Base-by-base conservation (phyloP, 1,140 invertebrate species). In the Nephila pilipes region DNA sequence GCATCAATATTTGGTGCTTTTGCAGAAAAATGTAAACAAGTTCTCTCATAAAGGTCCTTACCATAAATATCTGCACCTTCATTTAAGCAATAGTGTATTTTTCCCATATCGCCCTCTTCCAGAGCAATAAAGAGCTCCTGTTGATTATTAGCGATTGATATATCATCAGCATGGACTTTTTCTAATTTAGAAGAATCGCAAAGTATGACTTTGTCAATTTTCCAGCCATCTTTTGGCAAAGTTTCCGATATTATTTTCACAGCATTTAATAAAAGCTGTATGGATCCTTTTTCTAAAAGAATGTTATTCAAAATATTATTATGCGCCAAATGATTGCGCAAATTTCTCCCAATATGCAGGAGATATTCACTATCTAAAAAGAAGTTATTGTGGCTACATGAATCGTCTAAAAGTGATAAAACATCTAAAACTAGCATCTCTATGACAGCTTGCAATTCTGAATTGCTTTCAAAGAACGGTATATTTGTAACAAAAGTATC, bases 281-380 rank as follows among this genome's bases (percentile, higher is more conserved):
- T 25, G 8, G 69, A 32, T 1, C 25, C 16, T 79, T 36, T 10
- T 20, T 38, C 46, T 80, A 22, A 54, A 36, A 38, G 14, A 54
- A 38, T 46, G 46, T 80, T n/a, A 46, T 46, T 6, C 36, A 80
- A 38, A 80, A 36, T 18, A 38, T 80, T 80, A 18, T 36, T 25
- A 29, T 79, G 69, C 3, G 69, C 69, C 25, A 79, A 79, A 79
- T 79, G 69, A 79, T 80, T 46, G 18, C 79, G 79, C 10, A 80
- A 80, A 80, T 54, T 80, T 54, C 22, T 80, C 6, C 79, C 79
- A 20, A 46, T n/a, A 5, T 22, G 46, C 18, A 80, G 6, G 6
- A 18, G 36, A 54, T 54, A 80, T 38, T 38, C 46, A 1, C 46
- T n/a, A 80, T 80, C 79, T 2, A 80, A 16, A 80, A 38, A 80